These are phyloP conservation scores for Synodontis membranacea DNA, from an alignment of 2,113 vertebrate species.

Conservation along the genomic window DNA sequence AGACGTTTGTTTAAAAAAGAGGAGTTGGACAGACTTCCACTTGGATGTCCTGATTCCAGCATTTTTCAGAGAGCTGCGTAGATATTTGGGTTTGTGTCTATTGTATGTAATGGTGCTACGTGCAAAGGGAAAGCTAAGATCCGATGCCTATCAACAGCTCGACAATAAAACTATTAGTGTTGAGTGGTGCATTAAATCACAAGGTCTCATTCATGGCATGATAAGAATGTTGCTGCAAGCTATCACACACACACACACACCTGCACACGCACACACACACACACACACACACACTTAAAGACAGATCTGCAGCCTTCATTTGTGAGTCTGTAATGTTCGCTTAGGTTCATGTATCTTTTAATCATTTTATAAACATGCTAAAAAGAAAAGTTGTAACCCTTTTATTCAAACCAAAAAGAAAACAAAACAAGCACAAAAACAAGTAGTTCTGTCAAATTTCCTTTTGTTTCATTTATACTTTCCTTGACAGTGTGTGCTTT, in stretches of 20 bases:
- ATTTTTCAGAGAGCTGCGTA: not conserved
- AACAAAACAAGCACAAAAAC: too few species aligned
- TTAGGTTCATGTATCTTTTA: not conserved
- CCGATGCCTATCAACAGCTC: not conserved
- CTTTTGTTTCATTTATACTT: not conserved
- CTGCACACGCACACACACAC: not conserved
- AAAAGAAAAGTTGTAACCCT: not conserved
- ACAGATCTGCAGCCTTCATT: not conserved
- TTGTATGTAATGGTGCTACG: not conserved
- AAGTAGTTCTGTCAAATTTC: not conserved
- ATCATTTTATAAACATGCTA: not conserved
- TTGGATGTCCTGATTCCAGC: not conserved
- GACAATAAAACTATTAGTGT: not conserved
- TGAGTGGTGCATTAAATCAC: not conserved
- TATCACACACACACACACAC: not conserved
- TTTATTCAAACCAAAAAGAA: not conserved
- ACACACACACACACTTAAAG: conserved; percentile 3
- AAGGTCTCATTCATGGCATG: not conserved
- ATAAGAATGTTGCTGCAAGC: not conserved
- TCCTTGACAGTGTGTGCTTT: not conserved
- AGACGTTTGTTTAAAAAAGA: conserved; percentile 37
- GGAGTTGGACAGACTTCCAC: not conserved
- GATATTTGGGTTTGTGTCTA: not conserved
- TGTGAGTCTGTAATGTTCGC: not conserved
- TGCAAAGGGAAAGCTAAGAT: not conserved